Conservation (phyloP, 30 jellyfish, hydroid and myxozoan species). For the Aurelia aurita region DNA sequence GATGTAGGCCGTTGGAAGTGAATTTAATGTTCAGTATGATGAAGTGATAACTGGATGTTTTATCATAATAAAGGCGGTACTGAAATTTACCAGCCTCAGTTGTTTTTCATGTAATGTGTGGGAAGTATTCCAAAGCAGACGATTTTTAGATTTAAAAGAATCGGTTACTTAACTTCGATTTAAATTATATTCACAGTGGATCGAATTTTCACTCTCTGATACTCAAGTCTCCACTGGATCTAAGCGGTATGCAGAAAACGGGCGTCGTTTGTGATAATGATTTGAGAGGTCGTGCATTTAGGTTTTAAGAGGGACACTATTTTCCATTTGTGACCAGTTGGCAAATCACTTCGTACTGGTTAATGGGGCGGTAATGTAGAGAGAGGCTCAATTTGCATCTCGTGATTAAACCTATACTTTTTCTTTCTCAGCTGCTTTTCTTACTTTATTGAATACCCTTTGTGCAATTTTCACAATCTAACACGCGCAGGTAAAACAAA, state of each 20-base stretch:
- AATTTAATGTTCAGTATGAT: background rate
- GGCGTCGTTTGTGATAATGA: constrained; percentile 51
- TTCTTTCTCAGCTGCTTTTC: constrained; percentile 51
- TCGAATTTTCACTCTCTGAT: constrained; percentile 39
- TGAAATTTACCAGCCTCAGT: background rate
- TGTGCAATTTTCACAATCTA: too few relatives aligned
- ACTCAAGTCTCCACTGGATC: constrained; percentile 60
- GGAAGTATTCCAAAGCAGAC: constrained; percentile 36
- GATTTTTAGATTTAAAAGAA: constrained; percentile 36
- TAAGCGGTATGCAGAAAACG: constrained; percentile 68
- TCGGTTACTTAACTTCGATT: constrained; percentile 4
- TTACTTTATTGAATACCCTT: constrained; percentile 26
- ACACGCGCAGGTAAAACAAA: too few relatives aligned
- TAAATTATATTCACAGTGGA: constrained; percentile 33
- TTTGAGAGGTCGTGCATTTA: constrained; percentile 61
- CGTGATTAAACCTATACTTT: constrained; percentile 56
- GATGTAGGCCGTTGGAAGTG: too few relatives aligned
- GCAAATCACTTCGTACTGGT: constrained; percentile 16
- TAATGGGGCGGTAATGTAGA: constrained; percentile 61
- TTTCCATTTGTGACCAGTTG: background rate
- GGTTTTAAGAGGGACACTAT: constrained; percentile 59
- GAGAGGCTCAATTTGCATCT: constrained; percentile 73
- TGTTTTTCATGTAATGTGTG: constrained; percentile 43
- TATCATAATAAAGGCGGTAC: constrained; percentile 7
- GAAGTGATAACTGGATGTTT: constrained; percentile 1